A percentile compares a stretch with the other conserved stretches of the same genome.
phyloP scores from a whole-genome alignment of 2,113 vertebrate species.

The Redunca redunca region DNA sequence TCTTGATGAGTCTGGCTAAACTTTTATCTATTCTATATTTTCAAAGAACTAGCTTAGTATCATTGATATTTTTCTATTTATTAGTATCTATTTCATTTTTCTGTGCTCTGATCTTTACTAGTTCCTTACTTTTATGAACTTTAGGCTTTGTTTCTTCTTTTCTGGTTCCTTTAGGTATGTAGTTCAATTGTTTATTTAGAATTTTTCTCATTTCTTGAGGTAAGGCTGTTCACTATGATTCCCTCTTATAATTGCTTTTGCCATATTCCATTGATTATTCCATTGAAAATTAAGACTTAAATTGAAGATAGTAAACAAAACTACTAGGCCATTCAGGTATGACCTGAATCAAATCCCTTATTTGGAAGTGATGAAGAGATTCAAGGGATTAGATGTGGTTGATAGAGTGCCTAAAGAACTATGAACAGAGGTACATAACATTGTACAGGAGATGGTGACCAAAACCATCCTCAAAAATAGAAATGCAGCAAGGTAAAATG shows the following conservation, averaged over 20 bases:
- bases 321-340: neutral
- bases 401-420: neutral
- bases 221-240: neutral
- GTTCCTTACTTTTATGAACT: neutral
- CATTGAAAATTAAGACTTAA: neutral
- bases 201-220: neutral
- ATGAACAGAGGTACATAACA: neutral
- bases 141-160: neutral
- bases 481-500: neutral
- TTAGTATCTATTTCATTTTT: neutral
- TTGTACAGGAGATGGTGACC: neutral
- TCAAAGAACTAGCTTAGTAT: neutral
- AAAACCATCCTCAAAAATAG: neutral
- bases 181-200: neutral
- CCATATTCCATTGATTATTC: neutral
- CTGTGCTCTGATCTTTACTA: neutral
- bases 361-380: neutral
- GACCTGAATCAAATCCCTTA: neutral
- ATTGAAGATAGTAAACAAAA: neutral
- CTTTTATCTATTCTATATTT: neutral
- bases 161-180: neutral
- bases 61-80: neutral
- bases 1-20: neutral
- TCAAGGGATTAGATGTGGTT: neutral
- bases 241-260: neutral